Evolutionary conservation across 2,113 vertebrate species (phyloP).

Genomic region (Peromyscus maniculatus): DNA sequence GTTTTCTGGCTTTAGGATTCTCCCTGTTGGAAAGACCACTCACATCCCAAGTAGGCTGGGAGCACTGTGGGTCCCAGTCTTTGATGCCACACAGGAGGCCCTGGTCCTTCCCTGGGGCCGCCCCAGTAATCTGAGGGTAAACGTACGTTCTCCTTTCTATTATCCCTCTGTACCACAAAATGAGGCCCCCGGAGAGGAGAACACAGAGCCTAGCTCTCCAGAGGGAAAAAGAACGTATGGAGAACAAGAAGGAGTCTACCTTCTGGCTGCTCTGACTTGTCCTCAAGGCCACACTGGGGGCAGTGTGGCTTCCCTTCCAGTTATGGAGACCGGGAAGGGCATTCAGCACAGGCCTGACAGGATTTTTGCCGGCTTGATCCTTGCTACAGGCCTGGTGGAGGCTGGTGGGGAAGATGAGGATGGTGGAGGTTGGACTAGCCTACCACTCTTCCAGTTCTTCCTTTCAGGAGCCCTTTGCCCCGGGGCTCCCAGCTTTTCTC

Average conservation of each 20-base stretch:
- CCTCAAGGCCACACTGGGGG: neutral
- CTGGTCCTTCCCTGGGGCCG: neutral
- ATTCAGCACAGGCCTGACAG: no score
- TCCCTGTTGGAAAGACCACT: neutral
- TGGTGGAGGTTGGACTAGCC: neutral
- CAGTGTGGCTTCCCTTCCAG: neutral
- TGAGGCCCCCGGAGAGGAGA: neutral
- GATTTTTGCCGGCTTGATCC: neutral
- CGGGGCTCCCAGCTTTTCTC: no score
- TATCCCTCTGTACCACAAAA: neutral
- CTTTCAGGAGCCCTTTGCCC: neutral
- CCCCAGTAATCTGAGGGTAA: neutral
- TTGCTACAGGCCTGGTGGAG: neutral
- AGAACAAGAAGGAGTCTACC: neutral
- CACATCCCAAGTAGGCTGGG: neutral
- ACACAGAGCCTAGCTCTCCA: neutral
- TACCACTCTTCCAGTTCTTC: neutral
- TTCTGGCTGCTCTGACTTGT: rapidly evolving
- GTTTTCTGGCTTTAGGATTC: neutral
- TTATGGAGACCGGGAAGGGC: neutral
- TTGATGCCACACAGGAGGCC: neutral
- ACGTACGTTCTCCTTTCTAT: neutral
- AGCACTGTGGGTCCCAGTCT: neutral
- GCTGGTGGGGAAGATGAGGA: no score
- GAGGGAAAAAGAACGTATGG: neutral